phyloP scores from a whole-genome alignment of 2,888 invertebrate species.

The Hypercompe scribonia region DNA sequence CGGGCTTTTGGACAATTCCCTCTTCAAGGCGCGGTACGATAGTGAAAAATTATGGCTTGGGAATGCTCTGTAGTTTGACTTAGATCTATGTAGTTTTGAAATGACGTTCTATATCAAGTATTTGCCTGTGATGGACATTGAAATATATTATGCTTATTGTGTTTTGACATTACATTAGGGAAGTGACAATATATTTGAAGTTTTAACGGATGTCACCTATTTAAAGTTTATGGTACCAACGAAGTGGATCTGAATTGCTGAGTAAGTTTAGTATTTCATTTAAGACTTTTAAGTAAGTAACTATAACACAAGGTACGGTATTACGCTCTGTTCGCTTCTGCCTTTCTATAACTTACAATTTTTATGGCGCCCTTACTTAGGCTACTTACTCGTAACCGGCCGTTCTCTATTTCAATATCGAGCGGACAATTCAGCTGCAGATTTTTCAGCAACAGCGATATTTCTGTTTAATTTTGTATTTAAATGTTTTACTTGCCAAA shows the following conservation, averaged over 20 bases:
- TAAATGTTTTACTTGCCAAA: background rate
- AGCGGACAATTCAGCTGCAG: background rate
- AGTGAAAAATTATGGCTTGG: conserved; percentile 31
- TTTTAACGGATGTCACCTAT: background rate
- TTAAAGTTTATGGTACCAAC: too few species aligned
- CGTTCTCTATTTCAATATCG: background rate
- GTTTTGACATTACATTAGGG: background rate
- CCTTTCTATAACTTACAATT: too few species aligned
- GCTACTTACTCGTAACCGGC: background rate
- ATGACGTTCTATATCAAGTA: background rate
- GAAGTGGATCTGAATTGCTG: too few species aligned
- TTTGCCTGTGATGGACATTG: background rate
- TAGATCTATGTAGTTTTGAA: background rate
- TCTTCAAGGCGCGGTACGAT: conserved; percentile 31
- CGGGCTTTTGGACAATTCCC: conserved; percentile 42
- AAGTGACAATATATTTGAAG: background rate
- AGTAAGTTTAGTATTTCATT: too few species aligned
- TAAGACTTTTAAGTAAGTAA: too few species aligned
- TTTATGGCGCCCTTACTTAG: too few species aligned
- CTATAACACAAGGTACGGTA: too few species aligned
- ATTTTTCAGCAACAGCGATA: background rate
- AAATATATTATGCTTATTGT: background rate
- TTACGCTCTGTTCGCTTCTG: too few species aligned
- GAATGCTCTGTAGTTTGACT: conserved; percentile 23
- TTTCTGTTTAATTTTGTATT: background rate